A percentile compares a stretch with the other conserved stretches of the same genome.
phyloP scores from a whole-genome alignment of 2,113 vertebrate genomes.

The Pelodiscus sinensis region DNA sequence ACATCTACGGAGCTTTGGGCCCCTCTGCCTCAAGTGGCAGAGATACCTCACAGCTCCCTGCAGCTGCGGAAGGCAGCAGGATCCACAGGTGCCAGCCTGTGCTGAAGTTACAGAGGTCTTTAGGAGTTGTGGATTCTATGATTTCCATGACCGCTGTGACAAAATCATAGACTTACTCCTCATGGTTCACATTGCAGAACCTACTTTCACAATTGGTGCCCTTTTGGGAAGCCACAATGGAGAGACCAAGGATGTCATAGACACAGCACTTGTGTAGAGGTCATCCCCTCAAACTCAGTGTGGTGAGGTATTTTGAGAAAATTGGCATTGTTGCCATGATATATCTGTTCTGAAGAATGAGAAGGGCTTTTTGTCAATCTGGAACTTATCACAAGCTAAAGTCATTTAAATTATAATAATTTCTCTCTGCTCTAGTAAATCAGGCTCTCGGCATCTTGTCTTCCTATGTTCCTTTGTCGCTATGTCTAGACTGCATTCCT shows the following conservation, averaged over 20 bases:
- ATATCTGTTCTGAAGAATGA: background rate
- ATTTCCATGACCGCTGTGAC: too few relatives aligned
- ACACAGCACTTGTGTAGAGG: background rate
- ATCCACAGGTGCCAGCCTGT: too few relatives aligned
- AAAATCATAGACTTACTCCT: background rate
- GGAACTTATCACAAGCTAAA: background rate
- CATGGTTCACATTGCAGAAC: background rate
- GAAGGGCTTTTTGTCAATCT: background rate
- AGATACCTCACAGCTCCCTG: too few relatives aligned
- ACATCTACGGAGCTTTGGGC: too few relatives aligned
- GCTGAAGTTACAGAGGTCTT: too few relatives aligned
- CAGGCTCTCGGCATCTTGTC: background rate
- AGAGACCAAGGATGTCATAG: background rate
- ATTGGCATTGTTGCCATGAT: fast-evolving
- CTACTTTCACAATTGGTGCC: background rate
- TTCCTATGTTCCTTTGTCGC: background rate
- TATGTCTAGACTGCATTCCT: too few relatives aligned
- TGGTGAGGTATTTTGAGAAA: background rate
- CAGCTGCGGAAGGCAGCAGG: too few relatives aligned
- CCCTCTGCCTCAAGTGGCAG: too few relatives aligned
- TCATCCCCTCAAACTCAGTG: background rate
- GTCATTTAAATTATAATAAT: background rate
- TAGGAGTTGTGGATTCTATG: too few relatives aligned
- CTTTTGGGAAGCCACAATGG: background rate
- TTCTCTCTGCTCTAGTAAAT: background rate